Percentiles rank a stretch among this genome's conserved stretches.
phyloP scores from a whole-genome alignment of 2,888 invertebrate species.

The Palloptera scutellata region DNA sequence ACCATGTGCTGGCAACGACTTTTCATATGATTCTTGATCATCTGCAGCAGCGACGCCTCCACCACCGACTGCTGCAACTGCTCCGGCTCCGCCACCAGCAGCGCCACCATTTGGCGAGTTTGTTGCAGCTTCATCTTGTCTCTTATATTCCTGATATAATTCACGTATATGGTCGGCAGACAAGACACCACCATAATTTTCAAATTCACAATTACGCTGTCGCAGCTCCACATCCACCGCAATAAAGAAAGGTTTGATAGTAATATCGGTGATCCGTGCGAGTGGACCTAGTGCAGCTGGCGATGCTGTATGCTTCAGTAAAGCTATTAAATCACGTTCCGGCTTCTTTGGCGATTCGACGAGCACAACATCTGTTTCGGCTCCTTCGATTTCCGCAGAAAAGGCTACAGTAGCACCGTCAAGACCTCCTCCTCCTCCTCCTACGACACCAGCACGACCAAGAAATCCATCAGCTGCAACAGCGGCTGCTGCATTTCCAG shows the following conservation, averaged over 20 bases:
- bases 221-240: conserved; percentile 69
- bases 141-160: conserved; percentile 71
- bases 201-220: conserved; percentile 57
- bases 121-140: conserved; percentile 62
- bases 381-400: conserved; percentile 84
- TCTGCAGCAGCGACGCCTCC: conserved; percentile 40
- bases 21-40: conserved; percentile 79
- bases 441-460: conserved; percentile 50
- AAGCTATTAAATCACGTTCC: conserved; percentile 73
- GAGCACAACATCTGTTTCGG: conserved; percentile 79
- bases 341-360: conserved; percentile 80
- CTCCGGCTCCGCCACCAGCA: conserved; percentile 38
- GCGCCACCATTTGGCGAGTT: conserved; percentile 50
- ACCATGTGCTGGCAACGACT: conserved; percentile 79
- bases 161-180: conserved; percentile 71
- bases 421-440: conserved; percentile 27
- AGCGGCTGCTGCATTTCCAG: conserved; percentile 50
- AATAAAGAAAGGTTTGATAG: conserved; percentile 67
- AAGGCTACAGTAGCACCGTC: conserved; percentile 64
- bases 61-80: conserved; percentile 23
- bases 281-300: conserved; percentile 52
- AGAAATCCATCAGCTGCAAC: conserved; percentile 40
- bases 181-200: conserved; percentile 54
- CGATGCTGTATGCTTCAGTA: conserved; percentile 70
- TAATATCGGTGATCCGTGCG: conserved; percentile 63